Conservation (phyloP, 2,888 invertebrate genomes). For the Cephus sareptanus region DNA sequence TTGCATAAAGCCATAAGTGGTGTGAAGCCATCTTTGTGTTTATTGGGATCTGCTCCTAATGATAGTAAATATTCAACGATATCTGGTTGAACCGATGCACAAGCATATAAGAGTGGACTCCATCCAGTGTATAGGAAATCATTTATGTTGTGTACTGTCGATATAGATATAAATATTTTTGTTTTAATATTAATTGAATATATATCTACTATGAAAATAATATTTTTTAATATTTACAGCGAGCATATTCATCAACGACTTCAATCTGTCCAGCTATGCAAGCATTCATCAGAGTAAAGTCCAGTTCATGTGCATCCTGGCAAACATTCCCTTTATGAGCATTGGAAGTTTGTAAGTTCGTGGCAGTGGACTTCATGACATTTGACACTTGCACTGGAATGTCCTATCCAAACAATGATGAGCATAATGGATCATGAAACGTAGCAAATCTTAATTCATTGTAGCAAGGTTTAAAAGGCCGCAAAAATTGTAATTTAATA, state of each 20-base stretch:
- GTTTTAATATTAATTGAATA: not conserved
- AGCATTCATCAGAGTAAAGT: slow-evolving; percentile 43
- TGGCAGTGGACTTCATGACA: too few species aligned
- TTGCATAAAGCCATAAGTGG: slow-evolving; percentile 74
- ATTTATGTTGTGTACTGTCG: slow-evolving; percentile 59
- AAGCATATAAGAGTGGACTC: slow-evolving; percentile 73
- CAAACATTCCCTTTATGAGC: too few species aligned
- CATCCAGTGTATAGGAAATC: slow-evolving; percentile 69
- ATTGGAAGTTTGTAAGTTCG: too few species aligned
- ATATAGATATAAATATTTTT: slow-evolving; percentile 1
- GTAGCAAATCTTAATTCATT: not conserved
- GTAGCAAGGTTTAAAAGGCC: not conserved
- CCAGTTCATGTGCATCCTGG: slow-evolving; percentile 27
- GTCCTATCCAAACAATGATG: not conserved
- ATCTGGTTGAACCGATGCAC: slow-evolving; percentile 69
- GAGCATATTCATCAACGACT: slow-evolving; percentile 43
- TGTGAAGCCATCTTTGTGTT: slow-evolving; percentile 70
- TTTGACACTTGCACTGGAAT: too few species aligned
- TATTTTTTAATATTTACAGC: slow-evolving; percentile 36
- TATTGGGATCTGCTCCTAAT: slow-evolving; percentile 72
- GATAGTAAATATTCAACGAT: slow-evolving; percentile 69
- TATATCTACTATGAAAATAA: not conserved
- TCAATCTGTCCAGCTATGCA: slow-evolving; percentile 45
- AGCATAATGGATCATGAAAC: not conserved
- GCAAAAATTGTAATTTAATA: not conserved